These are phyloP conservation scores for Muraenolepis orangiensis DNA, from an alignment of 2,797 vertebrate species.

Conservation along the genomic window DNA sequence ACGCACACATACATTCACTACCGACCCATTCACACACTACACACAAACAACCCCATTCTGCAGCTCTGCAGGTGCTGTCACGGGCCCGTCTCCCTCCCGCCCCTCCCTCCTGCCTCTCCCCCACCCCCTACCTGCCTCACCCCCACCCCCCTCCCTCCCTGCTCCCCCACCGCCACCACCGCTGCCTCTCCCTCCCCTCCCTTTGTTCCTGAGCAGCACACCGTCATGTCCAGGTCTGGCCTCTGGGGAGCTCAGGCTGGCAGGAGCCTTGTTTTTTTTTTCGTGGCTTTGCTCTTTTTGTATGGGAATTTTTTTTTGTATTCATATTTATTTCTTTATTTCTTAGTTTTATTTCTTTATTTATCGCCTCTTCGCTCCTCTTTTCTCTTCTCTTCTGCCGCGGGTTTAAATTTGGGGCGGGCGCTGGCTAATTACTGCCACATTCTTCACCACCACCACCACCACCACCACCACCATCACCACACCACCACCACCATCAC, in stretches of 20 bases:
- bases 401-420: conserved; percentile 68
- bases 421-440: conserved; percentile 78
- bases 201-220: conserved; percentile 73
- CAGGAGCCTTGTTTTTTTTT: conserved; percentile 75
- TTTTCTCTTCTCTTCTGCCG: conserved; percentile 47
- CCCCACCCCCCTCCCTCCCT: conserved; percentile 57
- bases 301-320: not conserved
- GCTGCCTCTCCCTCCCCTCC: conserved; percentile 52
- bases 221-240: conserved; percentile 72
- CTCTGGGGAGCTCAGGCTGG: conserved; percentile 69
- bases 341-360: not conserved
- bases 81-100: conserved; percentile 62
- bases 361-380: conserved; percentile 10
- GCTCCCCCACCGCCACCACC: conserved; percentile 49
- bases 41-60: conserved; percentile 39
- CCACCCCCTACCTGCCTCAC: conserved; percentile 35
- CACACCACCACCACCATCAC: conserved; percentile 7
- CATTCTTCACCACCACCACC: conserved; percentile 72
- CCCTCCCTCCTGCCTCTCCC: conserved; percentile 31
- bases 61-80: conserved; percentile 69
- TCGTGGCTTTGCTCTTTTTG: conserved; percentile 60
- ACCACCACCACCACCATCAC: conserved; percentile 48
- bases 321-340: too few species aligned
- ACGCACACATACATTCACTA: conserved; percentile 6
- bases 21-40: not conserved